Conservation (phyloP, 2,113 vertebrate species). For the Semnornis frantzii region DNA sequence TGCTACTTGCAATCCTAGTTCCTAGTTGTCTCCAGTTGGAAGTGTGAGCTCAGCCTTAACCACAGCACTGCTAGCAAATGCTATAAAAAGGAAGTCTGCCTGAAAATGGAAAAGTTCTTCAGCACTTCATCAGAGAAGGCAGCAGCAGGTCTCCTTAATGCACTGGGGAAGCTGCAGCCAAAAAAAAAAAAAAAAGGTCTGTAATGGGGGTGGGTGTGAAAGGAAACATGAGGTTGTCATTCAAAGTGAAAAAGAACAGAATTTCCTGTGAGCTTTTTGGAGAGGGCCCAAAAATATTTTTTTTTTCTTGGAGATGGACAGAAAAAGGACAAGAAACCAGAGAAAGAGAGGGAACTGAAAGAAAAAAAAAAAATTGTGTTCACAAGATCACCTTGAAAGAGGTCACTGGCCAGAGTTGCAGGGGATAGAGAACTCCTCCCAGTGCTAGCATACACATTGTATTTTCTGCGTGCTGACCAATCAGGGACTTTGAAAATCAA, state of each 20-base stretch:
- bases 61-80: neutral
- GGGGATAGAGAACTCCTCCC: neutral
- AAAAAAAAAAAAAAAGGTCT: neutral
- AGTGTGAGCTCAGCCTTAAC: neutral
- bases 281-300: neutral
- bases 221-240: conserved; percentile 50
- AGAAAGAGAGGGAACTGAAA: neutral
- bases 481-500: neutral
- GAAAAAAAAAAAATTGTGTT: neutral
- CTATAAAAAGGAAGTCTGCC: conserved; percentile 34
- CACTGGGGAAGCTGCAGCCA: conserved; percentile 9
- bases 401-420: neutral
- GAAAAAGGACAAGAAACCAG: neutral
- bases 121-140: neutral
- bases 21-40: neutral
- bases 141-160: neutral
- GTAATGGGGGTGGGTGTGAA: conserved; percentile 37
- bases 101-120: neutral
- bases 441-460: neutral
- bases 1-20: neutral
- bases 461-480: neutral
- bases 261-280: neutral
- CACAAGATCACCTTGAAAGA: neutral
- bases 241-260: conserved; percentile 27
- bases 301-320: neutral